These are phyloP conservation scores for Dromaius novaehollandiae DNA, from an alignment of 2,113 vertebrate genomes.

Conservation along the genomic window DNA sequence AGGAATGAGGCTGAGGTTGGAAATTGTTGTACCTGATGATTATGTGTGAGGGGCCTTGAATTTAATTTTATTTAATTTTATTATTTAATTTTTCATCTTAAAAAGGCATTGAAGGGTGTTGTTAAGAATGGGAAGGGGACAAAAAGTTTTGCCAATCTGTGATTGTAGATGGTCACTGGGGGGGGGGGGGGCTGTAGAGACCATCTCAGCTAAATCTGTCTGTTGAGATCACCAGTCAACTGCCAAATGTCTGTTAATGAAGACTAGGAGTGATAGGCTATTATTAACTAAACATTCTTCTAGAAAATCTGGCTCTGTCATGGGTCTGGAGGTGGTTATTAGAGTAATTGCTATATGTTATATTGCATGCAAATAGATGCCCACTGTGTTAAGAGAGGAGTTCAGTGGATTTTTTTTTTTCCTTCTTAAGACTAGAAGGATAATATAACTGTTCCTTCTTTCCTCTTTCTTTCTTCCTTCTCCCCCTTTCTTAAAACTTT, in stretches of 20 bases:
- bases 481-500: no score
- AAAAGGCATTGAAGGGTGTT: background rate
- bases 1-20: background rate
- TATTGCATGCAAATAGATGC: background rate
- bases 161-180: no score
- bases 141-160: no score
- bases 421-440: background rate
- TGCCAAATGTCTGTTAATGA: constrained; percentile 16
- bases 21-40: background rate
- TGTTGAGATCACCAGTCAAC: background rate
- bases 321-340: background rate
- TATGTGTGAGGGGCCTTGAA: background rate
- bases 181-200: constrained; percentile 20
- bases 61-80: no score
- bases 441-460: background rate
- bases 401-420: background rate
- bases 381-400: background rate
- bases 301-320: background rate
- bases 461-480: background rate
- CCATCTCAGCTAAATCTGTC: constrained; percentile 45
- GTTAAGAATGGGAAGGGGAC: no score
- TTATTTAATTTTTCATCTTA: no score
- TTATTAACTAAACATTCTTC: background rate
- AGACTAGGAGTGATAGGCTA: background rate
- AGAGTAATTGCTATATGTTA: constrained; percentile 4